Evolutionary conservation across 2,113 vertebrate species (phyloP).

Genomic region (Puffinus mauretanicus): DNA sequence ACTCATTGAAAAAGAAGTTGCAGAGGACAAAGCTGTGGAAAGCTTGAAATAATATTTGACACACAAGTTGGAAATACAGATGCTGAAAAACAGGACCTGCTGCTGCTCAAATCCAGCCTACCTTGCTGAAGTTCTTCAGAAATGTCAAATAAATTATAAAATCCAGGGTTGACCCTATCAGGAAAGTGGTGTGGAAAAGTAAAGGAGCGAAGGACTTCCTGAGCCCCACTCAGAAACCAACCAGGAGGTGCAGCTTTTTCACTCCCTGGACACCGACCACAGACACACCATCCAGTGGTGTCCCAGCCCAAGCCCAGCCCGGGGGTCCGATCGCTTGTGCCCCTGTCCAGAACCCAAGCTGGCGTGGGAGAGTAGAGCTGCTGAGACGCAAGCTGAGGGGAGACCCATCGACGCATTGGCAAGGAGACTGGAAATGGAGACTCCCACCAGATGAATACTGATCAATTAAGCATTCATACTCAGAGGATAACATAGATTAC

Average conservation of each 20-base stretch:
- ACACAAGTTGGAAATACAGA: background rate
- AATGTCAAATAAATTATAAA: background rate
- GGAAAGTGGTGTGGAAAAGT: background rate
- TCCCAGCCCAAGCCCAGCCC: background rate
- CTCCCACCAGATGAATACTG: background rate
- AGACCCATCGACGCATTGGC: rapidly evolving
- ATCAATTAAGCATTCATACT: background rate
- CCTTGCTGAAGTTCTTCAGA: background rate
- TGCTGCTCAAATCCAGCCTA: background rate
- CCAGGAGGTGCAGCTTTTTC: background rate
- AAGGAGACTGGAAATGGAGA: background rate
- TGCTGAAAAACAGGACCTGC: background rate
- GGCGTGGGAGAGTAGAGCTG: rapidly evolving
- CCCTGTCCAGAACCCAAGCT: background rate
- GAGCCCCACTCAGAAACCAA: background rate
- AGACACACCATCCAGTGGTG: background rate
- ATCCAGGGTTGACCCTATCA: background rate
- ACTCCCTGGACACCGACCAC: background rate
- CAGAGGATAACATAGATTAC: background rate
- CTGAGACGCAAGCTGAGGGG: too few relatives aligned
- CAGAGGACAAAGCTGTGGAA: background rate
- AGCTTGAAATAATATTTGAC: background rate
- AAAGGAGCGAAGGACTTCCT: background rate
- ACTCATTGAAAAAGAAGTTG: background rate
- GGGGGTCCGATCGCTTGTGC: rapidly evolving